Evolutionary conservation across 1,140 invertebrate species (phyloP).

Genomic region (Dendroctonus valens): DNA sequence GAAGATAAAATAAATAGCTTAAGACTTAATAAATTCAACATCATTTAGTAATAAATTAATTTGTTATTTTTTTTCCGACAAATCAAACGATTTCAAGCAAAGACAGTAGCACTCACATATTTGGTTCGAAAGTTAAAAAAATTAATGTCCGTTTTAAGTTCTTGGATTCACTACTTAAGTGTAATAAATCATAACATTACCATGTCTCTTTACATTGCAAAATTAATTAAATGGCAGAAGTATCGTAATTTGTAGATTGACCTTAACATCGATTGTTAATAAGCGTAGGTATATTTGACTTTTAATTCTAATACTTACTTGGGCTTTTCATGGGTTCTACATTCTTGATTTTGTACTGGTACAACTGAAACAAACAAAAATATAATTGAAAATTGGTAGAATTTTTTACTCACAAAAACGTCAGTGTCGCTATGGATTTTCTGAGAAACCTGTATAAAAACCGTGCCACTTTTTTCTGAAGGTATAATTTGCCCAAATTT

Average conservation of each 20-base stretch:
- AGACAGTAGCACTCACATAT: too few species aligned
- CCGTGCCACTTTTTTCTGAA: too few species aligned
- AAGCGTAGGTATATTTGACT: too few species aligned
- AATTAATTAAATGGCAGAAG: not conserved
- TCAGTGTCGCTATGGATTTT: too few species aligned
- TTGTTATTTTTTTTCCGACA: too few species aligned
- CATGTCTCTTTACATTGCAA: not conserved
- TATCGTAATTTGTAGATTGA: not conserved
- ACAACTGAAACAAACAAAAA: slow-evolving; percentile 16
- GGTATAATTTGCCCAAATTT: too few species aligned
- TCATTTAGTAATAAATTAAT: too few species aligned
- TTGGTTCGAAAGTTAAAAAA: not conserved
- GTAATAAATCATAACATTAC: not conserved
- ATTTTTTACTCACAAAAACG: too few species aligned
- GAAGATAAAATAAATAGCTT: too few species aligned
- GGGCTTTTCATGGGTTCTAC: slow-evolving; percentile 14
- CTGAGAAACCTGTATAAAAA: too few species aligned
- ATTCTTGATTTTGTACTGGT: slow-evolving; percentile 17
- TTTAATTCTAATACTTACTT: slow-evolving; percentile 12
- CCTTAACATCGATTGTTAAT: not conserved
- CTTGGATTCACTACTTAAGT: not conserved
- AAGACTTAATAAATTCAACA: too few species aligned
- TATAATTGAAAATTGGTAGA: not conserved
- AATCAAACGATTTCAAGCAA: too few species aligned
- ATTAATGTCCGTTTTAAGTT: not conserved